Conservation (phyloP, 2,888 invertebrate species). For the Rhagonycha fulva region DNA sequence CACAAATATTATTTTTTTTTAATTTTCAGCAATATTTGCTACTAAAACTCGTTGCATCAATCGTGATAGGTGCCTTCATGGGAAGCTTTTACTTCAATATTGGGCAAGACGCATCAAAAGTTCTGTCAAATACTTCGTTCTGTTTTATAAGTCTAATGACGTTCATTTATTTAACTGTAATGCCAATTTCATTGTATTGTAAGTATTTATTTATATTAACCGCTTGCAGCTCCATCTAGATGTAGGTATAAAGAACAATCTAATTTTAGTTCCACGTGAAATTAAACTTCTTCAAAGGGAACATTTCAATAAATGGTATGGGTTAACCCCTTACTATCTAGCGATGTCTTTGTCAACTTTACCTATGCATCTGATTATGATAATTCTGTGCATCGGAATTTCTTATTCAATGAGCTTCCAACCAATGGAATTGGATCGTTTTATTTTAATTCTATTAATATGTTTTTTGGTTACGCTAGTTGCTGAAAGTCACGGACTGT, state of each 20-base stretch:
- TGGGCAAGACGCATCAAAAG: conserved; percentile 81
- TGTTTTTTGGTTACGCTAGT: conserved; percentile 74
- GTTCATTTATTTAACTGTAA: conserved; percentile 81
- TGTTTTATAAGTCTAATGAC: conserved; percentile 79
- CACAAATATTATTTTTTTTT: no score
- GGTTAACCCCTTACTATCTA: conserved; percentile 76
- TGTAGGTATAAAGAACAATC: background rate
- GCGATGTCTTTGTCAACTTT: conserved; percentile 73
- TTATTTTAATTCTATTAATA: conserved; percentile 69
- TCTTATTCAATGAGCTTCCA: conserved; percentile 78
- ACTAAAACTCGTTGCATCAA: conserved; percentile 68
- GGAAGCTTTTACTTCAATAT: conserved; percentile 73
- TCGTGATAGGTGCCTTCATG: conserved; percentile 70
- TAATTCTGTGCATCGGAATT: conserved; percentile 68
- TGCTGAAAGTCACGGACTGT: conserved; percentile 78
- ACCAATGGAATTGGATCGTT: conserved; percentile 71
- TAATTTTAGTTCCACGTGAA: conserved; percentile 74
- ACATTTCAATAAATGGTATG: conserved; percentile 86
- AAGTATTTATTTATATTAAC: conserved; percentile 53
- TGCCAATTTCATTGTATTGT: conserved; percentile 81
- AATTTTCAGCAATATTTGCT: conserved; percentile 67
- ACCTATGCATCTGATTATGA: conserved; percentile 72
- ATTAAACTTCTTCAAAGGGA: conserved; percentile 78
- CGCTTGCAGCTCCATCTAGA: no score
- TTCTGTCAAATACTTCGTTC: conserved; percentile 83